Percentiles rank a stretch among this genome's conserved stretches.
These are phyloP conservation scores for Daboia siamensis DNA, from an alignment of 2,113 vertebrate genomes.

Conservation along the genomic window DNA sequence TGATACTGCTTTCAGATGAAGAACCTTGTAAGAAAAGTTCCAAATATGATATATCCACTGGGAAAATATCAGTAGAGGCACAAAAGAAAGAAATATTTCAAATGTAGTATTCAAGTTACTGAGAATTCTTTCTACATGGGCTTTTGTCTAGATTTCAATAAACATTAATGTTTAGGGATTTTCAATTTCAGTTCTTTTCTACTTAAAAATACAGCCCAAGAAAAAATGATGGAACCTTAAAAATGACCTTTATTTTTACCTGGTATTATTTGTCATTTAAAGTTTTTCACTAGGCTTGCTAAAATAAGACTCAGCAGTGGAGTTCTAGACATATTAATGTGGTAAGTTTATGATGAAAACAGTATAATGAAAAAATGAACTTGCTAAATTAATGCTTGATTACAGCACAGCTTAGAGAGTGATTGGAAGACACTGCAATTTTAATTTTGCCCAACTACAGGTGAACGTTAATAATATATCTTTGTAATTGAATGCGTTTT, in stretches of 20 bases:
- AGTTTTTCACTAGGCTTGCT: conserved; percentile 5
- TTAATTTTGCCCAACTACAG: conserved; percentile 60
- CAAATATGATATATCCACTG: neutral
- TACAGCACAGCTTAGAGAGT: conserved; percentile 51
- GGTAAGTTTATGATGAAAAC: conserved; percentile 67
- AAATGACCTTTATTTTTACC: conserved; percentile 28
- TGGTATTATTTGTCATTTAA: neutral
- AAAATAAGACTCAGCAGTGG: conserved; percentile 30
- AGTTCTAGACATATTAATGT: conserved; percentile 58
- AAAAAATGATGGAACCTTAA: neutral
- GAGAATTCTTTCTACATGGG: neutral
- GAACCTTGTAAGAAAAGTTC: neutral
- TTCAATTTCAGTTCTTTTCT: conserved; percentile 23
- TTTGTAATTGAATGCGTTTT: conserved; percentile 57
- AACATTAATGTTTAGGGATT: conserved; percentile 2
- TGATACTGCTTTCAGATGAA: conserved; percentile 17
- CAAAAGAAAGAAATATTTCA: neutral
- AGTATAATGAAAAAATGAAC: conserved; percentile 68
- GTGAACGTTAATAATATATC: conserved; percentile 64
- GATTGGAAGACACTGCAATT: conserved; percentile 63
- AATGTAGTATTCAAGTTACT: neutral
- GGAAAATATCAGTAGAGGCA: neutral
- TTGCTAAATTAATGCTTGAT: conserved; percentile 70
- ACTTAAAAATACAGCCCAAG: conserved; percentile 32
- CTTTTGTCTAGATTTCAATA: conserved; percentile 12